Percentiles rank a stretch among this genome's conserved stretches.
Evolutionary conservation across 1,140 invertebrate species (phyloP).

Genomic region (Aphelinus atriplicis): DNA sequence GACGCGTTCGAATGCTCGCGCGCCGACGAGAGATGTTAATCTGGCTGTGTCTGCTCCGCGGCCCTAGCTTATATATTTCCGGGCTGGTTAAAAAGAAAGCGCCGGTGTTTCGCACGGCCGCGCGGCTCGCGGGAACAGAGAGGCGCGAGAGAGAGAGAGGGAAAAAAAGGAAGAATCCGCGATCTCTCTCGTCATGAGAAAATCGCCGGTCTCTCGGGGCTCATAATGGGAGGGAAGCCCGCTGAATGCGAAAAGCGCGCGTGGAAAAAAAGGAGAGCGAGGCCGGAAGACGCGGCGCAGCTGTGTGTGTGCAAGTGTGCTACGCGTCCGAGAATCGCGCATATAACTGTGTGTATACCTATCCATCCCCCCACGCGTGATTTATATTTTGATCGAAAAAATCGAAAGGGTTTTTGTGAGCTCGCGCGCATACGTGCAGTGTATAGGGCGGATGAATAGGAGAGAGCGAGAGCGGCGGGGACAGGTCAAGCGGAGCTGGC

Average conservation of each 20-base stretch:
- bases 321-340: constrained; percentile 33
- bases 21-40: too few relatives aligned
- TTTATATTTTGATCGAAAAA: constrained; percentile 63
- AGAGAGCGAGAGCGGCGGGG: constrained; percentile 43
- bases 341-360: constrained; percentile 52
- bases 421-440: constrained; percentile 38
- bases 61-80: too few relatives aligned
- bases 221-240: background rate
- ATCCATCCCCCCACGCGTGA: constrained; percentile 49
- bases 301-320: constrained; percentile 15
- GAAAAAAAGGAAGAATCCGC: too few relatives aligned
- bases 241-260: background rate
- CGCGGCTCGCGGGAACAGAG: background rate
- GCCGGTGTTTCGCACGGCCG: background rate
- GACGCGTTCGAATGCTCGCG: too few relatives aligned
- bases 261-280: background rate
- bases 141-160: constrained; percentile 32
- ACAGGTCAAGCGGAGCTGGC: constrained; percentile 58
- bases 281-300: constrained; percentile 10
- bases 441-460: constrained; percentile 11
- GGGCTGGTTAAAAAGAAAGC: background rate
- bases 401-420: constrained; percentile 60
- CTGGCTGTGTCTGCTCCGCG: too few relatives aligned
- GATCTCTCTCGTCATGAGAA: too few relatives aligned
- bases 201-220: background rate